phyloP scores from a whole-genome alignment of 2,797 vertebrate species.

The Limosa lapponica region DNA sequence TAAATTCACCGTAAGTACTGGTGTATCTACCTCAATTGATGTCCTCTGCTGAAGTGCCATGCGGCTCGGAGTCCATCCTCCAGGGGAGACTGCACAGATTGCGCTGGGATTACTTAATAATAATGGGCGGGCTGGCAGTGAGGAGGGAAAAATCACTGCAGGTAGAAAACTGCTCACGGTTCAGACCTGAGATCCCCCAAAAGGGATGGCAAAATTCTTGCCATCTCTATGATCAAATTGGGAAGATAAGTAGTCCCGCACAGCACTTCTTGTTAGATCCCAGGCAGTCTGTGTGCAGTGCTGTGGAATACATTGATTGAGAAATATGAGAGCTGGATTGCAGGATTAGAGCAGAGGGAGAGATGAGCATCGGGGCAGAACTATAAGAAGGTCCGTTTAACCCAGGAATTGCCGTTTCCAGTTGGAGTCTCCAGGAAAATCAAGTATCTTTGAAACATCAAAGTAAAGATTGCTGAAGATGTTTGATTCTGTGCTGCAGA shows the following conservation, averaged over 20 bases:
- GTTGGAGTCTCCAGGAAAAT: neutral
- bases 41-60: neutral
- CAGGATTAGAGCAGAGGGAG: neutral
- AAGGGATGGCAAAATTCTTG: neutral
- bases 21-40: neutral
- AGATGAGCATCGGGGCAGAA: neutral
- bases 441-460: neutral
- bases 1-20: constrained; percentile 13
- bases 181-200: neutral
- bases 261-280: neutral
- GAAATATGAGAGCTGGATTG: neutral
- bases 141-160: neutral
- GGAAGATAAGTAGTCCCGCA: accelerated
- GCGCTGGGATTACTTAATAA: neutral
- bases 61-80: neutral
- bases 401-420: neutral
- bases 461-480: neutral
- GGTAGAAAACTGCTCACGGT: neutral
- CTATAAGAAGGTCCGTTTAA: neutral
- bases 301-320: neutral
- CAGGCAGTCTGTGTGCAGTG: accelerated
- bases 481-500: neutral
- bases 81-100: neutral
- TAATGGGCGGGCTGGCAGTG: neutral
- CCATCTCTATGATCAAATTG: accelerated